Evolutionary conservation across 2,797 vertebrate genomes (phyloP).

Genomic region (Lutjanus campechanus): DNA sequence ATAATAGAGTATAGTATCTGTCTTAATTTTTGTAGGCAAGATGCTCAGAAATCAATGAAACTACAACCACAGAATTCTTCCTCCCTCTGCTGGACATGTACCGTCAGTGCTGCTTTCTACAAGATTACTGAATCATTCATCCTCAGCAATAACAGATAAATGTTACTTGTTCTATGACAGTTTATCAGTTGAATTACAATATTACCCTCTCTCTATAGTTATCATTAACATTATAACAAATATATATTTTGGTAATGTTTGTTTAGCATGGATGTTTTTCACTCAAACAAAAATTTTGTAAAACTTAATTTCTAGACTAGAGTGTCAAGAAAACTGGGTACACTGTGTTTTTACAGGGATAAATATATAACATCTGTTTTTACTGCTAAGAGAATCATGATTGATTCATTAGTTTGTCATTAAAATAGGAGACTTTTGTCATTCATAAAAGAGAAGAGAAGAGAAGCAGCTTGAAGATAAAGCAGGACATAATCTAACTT

Average conservation of each 20-base stretch:
- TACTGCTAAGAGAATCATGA: no score
- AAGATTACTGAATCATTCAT: rapidly evolving
- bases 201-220: neutral
- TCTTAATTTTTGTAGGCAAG: neutral
- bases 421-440: neutral
- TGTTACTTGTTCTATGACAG: neutral
- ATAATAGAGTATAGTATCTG: neutral
- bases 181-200: neutral
- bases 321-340: neutral
- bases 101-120: neutral
- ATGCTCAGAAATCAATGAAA: neutral
- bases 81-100: constrained; percentile 68
- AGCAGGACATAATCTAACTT: neutral
- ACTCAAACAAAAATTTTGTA: neutral
- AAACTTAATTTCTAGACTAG: neutral
- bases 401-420: neutral
- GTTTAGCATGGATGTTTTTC: neutral
- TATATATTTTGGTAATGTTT: neutral
- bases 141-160: neutral
- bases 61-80: constrained; percentile 29
- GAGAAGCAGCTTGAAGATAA: neutral
- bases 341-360: neutral
- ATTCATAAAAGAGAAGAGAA: neutral
- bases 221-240: neutral
- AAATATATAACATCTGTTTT: neutral